Conservation (phyloP, 2,113 vertebrate genomes). For the Ranitomeya variabilis region DNA sequence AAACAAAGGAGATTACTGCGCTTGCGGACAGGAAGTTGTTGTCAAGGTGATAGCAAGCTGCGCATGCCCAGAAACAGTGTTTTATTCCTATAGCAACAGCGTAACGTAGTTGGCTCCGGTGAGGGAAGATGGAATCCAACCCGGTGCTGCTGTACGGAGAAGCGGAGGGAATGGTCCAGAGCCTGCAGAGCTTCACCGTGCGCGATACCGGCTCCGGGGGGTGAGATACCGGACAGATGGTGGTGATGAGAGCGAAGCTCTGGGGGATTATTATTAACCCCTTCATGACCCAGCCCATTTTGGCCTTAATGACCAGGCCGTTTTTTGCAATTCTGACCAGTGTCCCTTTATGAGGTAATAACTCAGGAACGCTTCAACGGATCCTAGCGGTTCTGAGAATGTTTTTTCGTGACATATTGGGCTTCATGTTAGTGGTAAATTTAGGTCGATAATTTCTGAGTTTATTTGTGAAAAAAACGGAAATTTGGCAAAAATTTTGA, state of each 20-base stretch:
- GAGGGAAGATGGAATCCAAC: conserved; percentile 63
- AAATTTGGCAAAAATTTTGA: too few relatives aligned
- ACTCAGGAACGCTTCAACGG: too few relatives aligned
- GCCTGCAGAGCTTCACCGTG: conserved; percentile 74
- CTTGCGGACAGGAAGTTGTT: conserved; percentile 8
- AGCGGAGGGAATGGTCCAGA: conserved; percentile 75
- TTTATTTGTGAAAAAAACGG: too few relatives aligned
- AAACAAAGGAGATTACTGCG: conserved; percentile 26
- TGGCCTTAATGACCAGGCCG: too few relatives aligned
- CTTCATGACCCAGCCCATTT: too few relatives aligned
- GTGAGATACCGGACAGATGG: conserved; percentile 63
- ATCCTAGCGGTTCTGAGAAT: too few relatives aligned
- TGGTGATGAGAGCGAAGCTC: background rate
- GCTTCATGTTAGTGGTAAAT: too few relatives aligned
- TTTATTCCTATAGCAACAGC: conserved; percentile 69
- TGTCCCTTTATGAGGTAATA: too few relatives aligned
- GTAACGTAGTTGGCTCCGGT: background rate
- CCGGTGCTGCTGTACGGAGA: conserved; percentile 75
- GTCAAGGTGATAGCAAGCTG: conserved; percentile 13
- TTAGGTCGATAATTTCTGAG: too few relatives aligned
- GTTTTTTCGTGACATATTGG: too few relatives aligned
- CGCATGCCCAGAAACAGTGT: conserved; percentile 22
- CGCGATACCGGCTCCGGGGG: conserved; percentile 76
- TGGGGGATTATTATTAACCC: too few relatives aligned
- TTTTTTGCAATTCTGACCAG: too few relatives aligned